Percentiles rank a stretch among this genome's conserved stretches.
Conservation (phyloP, 2,797 vertebrate genomes). For the Coranthus polyacanthus region DNA sequence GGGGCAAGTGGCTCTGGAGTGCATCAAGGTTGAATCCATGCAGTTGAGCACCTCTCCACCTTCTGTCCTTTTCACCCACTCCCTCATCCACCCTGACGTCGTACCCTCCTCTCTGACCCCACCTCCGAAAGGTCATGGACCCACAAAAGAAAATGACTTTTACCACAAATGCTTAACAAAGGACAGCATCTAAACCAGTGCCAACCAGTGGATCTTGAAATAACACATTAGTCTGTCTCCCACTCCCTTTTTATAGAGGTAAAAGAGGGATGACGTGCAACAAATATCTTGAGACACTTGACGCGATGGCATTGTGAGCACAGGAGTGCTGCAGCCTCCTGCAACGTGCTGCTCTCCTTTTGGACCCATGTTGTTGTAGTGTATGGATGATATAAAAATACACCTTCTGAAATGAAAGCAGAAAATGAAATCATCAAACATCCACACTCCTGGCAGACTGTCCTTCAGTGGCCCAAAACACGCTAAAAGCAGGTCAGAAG, state of each 20-base stretch:
- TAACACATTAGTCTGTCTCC: slow-evolving; percentile 30
- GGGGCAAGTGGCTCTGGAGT: slow-evolving; percentile 71
- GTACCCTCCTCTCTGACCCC: slow-evolving; percentile 17
- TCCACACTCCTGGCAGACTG: slow-evolving; percentile 16
- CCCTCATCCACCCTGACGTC: slow-evolving; percentile 12
- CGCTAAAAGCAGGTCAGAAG: slow-evolving; percentile 29
- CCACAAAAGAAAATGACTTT: slow-evolving; percentile 39
- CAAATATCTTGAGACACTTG: slow-evolving; percentile 33
- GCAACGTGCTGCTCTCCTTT: background rate
- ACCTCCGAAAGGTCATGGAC: slow-evolving; percentile 28
- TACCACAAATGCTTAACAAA: slow-evolving; percentile 1
- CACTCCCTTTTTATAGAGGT: background rate
- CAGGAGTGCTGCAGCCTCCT: slow-evolving; percentile 8
- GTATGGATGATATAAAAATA: slow-evolving; percentile 3
- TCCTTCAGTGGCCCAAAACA: slow-evolving; percentile 19
- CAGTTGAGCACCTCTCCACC: slow-evolving; percentile 73
- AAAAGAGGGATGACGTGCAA: slow-evolving; percentile 11
- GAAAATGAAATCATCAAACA: slow-evolving; percentile 3
- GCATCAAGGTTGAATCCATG: slow-evolving; percentile 45
- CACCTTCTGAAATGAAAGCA: slow-evolving; percentile 26
- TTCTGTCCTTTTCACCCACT: slow-evolving; percentile 11
- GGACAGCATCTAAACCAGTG: slow-evolving; percentile 11
- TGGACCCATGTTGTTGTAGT: background rate
- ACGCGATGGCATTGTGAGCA: slow-evolving; percentile 15
- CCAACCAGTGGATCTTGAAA: slow-evolving; percentile 23